Evolutionary conservation across 2,113 vertebrate species (phyloP).

Genomic region (Sphaerodactylus townsendi): DNA sequence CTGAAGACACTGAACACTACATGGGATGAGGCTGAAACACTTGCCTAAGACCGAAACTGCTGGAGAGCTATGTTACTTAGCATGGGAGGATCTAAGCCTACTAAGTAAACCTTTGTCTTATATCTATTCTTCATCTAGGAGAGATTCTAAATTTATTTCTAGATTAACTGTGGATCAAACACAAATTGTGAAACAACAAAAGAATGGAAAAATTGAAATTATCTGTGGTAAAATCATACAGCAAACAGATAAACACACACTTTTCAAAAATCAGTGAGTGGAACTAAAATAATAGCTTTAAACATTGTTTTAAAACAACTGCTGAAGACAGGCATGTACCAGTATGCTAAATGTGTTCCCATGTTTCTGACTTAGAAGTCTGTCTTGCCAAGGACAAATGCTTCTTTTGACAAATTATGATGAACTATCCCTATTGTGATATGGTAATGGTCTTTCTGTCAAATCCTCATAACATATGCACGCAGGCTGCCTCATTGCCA

Average conservation of each 20-base stretch:
- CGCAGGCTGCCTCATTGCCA: constrained; percentile 25
- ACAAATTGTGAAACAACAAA: background rate
- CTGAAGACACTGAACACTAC: no score
- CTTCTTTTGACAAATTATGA: constrained; percentile 43
- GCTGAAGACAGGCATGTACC: background rate
- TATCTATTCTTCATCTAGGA: no score
- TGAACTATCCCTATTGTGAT: constrained; percentile 47
- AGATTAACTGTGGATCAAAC: no score
- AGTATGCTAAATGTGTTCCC: background rate
- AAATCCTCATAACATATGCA: constrained; percentile 30
- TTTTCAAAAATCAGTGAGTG: background rate
- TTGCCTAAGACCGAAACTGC: no score
- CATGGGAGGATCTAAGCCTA: no score
- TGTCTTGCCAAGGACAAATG: constrained; percentile 26
- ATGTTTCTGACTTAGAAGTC: background rate
- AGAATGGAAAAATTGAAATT: background rate
- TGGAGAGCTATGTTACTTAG: no score
- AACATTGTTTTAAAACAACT: background rate
- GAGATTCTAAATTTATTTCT: no score
- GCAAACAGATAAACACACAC: no score
- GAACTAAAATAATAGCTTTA: background rate
- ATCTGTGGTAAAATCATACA: no score
- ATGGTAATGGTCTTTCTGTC: constrained; percentile 47
- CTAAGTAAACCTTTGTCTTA: no score
- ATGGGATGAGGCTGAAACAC: no score